These are phyloP conservation scores for Mastacembelus armatus DNA, from an alignment of 2,797 vertebrate species.

Conservation along the genomic window DNA sequence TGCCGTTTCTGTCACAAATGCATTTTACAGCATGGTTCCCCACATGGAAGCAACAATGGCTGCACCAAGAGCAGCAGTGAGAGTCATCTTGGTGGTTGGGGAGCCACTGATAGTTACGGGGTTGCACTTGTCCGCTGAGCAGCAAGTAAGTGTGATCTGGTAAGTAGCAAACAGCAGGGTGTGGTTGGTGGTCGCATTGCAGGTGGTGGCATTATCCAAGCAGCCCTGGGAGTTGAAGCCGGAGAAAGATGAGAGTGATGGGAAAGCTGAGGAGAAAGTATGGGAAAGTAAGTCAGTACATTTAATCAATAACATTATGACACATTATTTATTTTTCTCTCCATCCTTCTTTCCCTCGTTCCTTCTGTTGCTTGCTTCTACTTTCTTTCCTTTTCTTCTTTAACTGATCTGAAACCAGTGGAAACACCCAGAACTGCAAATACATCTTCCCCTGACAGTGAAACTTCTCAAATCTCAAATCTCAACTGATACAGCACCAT, in stretches of 20 bases:
- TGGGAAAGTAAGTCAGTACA: too few relatives aligned
- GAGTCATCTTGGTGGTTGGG: constrained; percentile 55
- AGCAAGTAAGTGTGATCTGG: constrained; percentile 25
- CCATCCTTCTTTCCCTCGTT: background rate
- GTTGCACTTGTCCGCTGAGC: constrained; percentile 68
- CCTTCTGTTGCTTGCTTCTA: too few relatives aligned
- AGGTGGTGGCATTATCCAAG: rapidly evolving
- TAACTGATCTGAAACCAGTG: background rate
- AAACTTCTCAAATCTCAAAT: too few relatives aligned
- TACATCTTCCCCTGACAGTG: background rate
- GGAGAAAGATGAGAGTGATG: rapidly evolving
- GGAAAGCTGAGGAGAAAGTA: constrained; percentile 62
- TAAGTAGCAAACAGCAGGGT: background rate
- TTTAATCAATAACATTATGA: too few relatives aligned
- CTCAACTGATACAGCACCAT: too few relatives aligned
- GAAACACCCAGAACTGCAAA: background rate
- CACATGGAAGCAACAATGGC: constrained; percentile 60
- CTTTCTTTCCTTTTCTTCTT: background rate
- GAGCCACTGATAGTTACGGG: background rate
- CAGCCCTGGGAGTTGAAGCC: constrained; percentile 75
- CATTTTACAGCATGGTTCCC: constrained; percentile 54
- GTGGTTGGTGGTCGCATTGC: background rate
- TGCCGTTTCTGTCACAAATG: background rate
- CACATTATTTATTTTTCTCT: too few relatives aligned
- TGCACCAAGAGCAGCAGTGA: constrained; percentile 29